These are phyloP conservation scores for Hycleus phaleratus DNA, from an alignment of 1,140 invertebrate species.

Conservation along the genomic window DNA sequence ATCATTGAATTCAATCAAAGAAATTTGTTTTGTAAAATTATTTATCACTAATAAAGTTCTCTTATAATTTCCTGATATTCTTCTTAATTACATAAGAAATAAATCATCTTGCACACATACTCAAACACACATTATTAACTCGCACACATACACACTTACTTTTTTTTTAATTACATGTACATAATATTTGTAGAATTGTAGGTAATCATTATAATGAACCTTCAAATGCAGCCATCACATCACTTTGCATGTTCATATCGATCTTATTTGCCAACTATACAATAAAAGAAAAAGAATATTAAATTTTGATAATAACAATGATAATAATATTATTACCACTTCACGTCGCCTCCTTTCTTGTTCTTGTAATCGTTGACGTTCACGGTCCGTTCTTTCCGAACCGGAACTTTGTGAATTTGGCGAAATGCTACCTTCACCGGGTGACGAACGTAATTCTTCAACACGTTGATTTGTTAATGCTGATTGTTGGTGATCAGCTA, in stretches of 20 bases:
- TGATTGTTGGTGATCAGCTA: constrained; percentile 39
- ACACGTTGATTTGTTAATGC: constrained; percentile 34
- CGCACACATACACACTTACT: no score
- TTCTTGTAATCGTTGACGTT: constrained; percentile 71
- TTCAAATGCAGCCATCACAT: constrained; percentile 96
- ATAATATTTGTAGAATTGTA: no score
- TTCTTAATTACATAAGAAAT: no score
- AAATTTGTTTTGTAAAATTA: no score
- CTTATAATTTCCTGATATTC: no score
- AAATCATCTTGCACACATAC: no score
- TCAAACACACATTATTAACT: no score
- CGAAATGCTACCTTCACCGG: constrained; percentile 41
- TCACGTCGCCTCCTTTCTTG: constrained; percentile 84
- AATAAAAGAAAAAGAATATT: constrained; percentile 7
- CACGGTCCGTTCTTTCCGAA: constrained; percentile 63
- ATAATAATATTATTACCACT: constrained; percentile 63
- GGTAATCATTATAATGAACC: constrained; percentile 67
- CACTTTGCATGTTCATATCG: constrained; percentile 97
- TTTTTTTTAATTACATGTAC: no score
- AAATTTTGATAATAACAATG: background rate
- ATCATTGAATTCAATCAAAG: no score
- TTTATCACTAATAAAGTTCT: no score
- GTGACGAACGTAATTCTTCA: constrained; percentile 36
- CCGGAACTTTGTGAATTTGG: constrained; percentile 52
- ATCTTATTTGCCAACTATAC: constrained; percentile 91